phyloP scores from a whole-genome alignment of 2,797 vertebrate species.

The Anguilla anguilla region DNA sequence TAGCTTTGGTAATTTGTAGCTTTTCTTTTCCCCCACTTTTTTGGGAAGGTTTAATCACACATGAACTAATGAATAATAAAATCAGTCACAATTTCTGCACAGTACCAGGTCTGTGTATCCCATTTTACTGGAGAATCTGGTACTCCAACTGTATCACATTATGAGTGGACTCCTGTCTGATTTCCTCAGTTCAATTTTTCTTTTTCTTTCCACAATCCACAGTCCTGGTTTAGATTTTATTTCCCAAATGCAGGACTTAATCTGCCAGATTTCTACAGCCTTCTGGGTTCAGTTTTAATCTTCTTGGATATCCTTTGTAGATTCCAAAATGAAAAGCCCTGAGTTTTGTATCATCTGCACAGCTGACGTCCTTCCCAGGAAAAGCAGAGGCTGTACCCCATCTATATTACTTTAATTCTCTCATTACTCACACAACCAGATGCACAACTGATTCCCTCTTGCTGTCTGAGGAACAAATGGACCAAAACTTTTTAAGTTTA shows the following conservation, averaged over 20 bases:
- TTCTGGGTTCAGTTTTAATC: not conserved
- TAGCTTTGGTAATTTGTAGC: constrained; percentile 8
- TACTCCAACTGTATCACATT: not conserved
- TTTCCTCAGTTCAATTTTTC: too few relatives aligned
- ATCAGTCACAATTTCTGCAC: not conserved
- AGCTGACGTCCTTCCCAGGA: not conserved
- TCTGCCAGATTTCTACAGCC: too few relatives aligned
- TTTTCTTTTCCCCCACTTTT: constrained; percentile 11
- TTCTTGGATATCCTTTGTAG: not conserved
- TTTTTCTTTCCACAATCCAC: too few relatives aligned
- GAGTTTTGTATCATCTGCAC: not conserved
- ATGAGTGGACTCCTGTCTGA: too few relatives aligned
- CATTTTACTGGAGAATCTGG: not conserved
- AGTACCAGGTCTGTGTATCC: not conserved
- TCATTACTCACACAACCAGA: not conserved
- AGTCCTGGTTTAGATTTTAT: not conserved
- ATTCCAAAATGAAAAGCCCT: not conserved
- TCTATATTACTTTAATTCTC: constrained; percentile 5
- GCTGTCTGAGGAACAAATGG: not conserved
- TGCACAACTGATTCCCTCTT: not conserved
- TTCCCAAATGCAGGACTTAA: not conserved
- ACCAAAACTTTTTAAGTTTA: not conserved
- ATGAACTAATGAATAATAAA: not conserved
- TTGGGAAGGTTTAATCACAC: not conserved
- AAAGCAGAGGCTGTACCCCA: not conserved